phyloP scores from a whole-genome alignment of 1,140 invertebrate species.

The Drosophila santomea region DNA sequence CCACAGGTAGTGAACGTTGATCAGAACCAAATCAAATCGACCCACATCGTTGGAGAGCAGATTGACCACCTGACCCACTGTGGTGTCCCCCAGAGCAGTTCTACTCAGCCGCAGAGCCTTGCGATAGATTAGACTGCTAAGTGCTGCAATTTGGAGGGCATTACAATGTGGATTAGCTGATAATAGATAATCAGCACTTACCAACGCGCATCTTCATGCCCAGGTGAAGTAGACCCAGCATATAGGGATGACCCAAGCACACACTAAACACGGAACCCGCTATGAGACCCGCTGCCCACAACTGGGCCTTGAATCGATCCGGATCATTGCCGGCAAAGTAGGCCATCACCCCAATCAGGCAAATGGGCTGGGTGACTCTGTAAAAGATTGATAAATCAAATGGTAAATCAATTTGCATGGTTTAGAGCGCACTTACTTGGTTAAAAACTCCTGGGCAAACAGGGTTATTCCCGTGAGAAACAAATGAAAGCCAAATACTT shows the following conservation, averaged over 20 bases:
- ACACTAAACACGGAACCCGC: conserved; percentile 85
- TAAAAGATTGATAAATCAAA: neutral
- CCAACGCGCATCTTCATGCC: conserved; percentile 83
- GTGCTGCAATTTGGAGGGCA: conserved; percentile 71
- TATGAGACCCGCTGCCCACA: conserved; percentile 87
- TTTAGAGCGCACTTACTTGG: conserved; percentile 29
- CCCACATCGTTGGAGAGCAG: conserved; percentile 88
- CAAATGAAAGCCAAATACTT: conserved; percentile 63
- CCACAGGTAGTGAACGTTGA: conserved; percentile 85
- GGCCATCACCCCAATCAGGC: conserved; percentile 61
- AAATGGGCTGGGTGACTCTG: conserved; percentile 69
- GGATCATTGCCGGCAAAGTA: conserved; percentile 63
- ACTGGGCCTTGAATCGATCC: conserved; percentile 84
- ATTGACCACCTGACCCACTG: conserved; percentile 91
- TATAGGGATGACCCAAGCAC: conserved; percentile 87
- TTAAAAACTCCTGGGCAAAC: conserved; percentile 50
- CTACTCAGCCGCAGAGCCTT: conserved; percentile 88
- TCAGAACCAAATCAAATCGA: conserved; percentile 81
- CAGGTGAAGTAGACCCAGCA: conserved; percentile 86
- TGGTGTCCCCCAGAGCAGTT: conserved; percentile 90
- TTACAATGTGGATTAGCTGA: neutral
- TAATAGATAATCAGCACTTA: neutral
- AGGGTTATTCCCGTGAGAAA: conserved; percentile 35
- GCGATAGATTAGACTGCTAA: conserved; percentile 89
- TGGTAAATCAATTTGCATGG: neutral